These are phyloP conservation scores for Zaprionus kolodkinae DNA, from an alignment of 1,140 invertebrate genomes.

Conservation along the genomic window DNA sequence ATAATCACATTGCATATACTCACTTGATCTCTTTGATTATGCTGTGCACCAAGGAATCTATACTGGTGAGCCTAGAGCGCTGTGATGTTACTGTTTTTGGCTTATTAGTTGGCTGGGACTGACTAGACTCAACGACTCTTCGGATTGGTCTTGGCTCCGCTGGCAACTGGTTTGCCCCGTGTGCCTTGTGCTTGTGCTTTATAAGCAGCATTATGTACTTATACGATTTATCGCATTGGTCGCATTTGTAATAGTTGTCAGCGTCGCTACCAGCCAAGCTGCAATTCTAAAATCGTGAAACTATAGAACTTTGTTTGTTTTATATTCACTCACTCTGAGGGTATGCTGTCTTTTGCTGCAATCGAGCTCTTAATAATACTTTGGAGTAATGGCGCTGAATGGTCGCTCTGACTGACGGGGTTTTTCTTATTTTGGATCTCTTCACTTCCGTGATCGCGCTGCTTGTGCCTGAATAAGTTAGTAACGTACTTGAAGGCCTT, in stretches of 20 bases:
- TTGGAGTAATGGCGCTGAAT: not conserved
- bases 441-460: constrained; percentile 32
- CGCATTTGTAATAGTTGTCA: constrained; percentile 72
- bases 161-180: constrained; percentile 36
- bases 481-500: constrained; percentile 61
- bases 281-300: not conserved
- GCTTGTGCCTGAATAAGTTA: constrained; percentile 62
- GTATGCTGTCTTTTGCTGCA: not conserved
- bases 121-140: constrained; percentile 23
- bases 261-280: constrained; percentile 23
- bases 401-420: not conserved
- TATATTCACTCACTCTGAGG: constrained; percentile 28
- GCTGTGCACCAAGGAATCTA: constrained; percentile 60
- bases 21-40: constrained; percentile 58
- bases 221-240: constrained; percentile 65
- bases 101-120: not conserved
- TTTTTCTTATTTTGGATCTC: not conserved
- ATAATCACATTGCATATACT: constrained; percentile 15
- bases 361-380: constrained; percentile 12
- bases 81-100: constrained; percentile 8
- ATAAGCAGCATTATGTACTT: constrained; percentile 64
- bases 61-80: constrained; percentile 22
- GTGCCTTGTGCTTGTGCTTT: constrained; percentile 57
- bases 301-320: not conserved
- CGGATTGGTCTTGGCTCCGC: constrained; percentile 23